Evolutionary conservation across 2,113 vertebrate species (phyloP).

Genomic region (Ctenomys sociabilis): DNA sequence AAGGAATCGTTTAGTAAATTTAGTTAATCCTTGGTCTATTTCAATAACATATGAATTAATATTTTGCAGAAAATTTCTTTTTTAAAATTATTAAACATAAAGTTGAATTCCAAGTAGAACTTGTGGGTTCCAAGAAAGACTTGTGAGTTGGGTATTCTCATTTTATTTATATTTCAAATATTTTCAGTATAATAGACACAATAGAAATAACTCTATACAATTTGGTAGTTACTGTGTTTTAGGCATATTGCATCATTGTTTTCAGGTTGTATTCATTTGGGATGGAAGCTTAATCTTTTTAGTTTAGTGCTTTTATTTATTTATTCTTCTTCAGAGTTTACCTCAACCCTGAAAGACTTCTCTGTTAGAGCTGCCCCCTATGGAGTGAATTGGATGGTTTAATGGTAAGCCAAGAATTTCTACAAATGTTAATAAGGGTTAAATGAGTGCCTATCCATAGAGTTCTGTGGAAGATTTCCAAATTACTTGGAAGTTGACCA

Average conservation of each 20-base stretch:
- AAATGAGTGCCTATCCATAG: neutral
- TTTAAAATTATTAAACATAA: neutral
- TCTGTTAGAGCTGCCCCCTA: neutral
- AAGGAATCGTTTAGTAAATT: neutral
- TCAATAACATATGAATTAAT: neutral
- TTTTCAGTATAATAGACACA: constrained; percentile 16
- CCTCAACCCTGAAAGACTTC: neutral
- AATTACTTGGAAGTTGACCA: constrained; percentile 30
- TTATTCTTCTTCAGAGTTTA: neutral
- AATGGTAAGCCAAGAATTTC: neutral
- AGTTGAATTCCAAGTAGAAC: neutral
- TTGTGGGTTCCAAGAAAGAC: neutral
- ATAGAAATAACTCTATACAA: neutral
- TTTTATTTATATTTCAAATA: constrained; percentile 51
- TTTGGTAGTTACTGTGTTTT: neutral
- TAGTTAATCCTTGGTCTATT: constrained; percentile 10
- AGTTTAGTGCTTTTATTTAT: neutral
- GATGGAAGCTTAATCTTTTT: neutral
- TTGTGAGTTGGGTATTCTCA: neutral
- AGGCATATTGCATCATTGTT: neutral
- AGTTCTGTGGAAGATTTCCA: neutral
- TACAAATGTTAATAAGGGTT: neutral
- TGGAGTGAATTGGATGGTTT: neutral
- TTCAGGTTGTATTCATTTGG: neutral
- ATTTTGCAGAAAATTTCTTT: neutral